Conservation (phyloP, 2,113 vertebrate species). For the Sciurus niger region DNA sequence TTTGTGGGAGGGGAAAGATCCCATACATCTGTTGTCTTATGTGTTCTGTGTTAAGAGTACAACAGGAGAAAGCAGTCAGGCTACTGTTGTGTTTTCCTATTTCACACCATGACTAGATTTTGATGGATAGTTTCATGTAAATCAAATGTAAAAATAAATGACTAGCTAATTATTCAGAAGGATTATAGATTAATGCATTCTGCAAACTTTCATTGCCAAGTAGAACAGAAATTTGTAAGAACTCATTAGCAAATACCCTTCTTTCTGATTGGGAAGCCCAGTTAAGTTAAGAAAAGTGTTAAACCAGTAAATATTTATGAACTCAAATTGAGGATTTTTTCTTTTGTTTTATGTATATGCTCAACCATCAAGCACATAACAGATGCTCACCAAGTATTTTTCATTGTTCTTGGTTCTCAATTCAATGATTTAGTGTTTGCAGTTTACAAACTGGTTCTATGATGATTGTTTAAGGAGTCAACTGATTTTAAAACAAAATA, state of each 20-base stretch:
- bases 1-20: background rate
- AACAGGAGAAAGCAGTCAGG: background rate
- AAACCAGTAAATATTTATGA: constrained; percentile 62
- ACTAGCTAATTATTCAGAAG: constrained; percentile 59
- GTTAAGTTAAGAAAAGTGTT: constrained; percentile 43
- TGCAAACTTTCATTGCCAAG: constrained; percentile 50
- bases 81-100: background rate
- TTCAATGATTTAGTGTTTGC: background rate
- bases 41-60: background rate
- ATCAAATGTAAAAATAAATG: constrained; percentile 66
- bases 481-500: background rate
- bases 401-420: constrained; percentile 1
- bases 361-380: background rate
- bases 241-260: constrained; percentile 38
- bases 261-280: constrained; percentile 55
- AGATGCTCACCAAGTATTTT: constrained; percentile 49
- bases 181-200: constrained; percentile 60
- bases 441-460: background rate
- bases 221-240: constrained; percentile 45
- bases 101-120: constrained; percentile 14
- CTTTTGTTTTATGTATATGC: constrained; percentile 38
- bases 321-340: constrained; percentile 49
- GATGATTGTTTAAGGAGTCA: background rate
- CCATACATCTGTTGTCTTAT: background rate
- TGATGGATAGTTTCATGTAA: constrained; percentile 53